Evolutionary conservation across 2,888 invertebrate species (phyloP).

Genomic region (Zonitis immaculata): DNA sequence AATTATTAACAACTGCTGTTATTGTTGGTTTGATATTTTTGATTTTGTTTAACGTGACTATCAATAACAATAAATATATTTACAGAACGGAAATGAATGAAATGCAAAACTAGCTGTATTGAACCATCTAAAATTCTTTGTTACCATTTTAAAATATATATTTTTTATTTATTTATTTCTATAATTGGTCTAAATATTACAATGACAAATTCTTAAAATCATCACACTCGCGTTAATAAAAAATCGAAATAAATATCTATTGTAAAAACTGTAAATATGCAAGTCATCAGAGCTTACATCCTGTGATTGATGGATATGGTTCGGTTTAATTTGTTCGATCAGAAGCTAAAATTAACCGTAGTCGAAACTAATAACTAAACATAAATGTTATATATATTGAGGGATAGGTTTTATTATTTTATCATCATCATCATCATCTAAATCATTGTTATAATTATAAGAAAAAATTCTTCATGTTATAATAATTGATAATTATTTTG

Average conservation of each 20-base stretch:
- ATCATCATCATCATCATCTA: conserved; percentile 4
- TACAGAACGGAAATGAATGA: neutral
- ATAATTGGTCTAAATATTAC: conserved; percentile 11
- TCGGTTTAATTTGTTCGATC: conserved; percentile 35
- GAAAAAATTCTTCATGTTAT: no score
- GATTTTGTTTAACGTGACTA: no score
- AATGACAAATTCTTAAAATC: conserved; percentile 19
- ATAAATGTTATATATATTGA: no score
- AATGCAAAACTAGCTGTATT: neutral
- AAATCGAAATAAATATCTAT: conserved; percentile 30
- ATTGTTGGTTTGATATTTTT: no score
- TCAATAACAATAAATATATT: neutral
- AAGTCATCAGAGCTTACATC: conserved; percentile 41
- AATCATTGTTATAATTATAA: conserved; percentile 9
- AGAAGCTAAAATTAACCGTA: conserved; percentile 41
- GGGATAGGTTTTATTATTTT: conserved; percentile 18
- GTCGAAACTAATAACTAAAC: conserved; percentile 36
- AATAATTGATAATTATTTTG: no score
- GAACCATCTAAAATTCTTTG: neutral
- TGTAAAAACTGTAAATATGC: conserved; percentile 35
- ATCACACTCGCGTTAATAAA: conserved; percentile 18
- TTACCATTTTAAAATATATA: neutral
- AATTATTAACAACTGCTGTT: no score
- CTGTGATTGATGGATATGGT: conserved; percentile 39
- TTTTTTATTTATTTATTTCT: no score